A percentile compares a stretch with the other conserved stretches of the same genome.
These are phyloP conservation scores for Centropristis striata DNA, from an alignment of 2,113 vertebrate species.

Conservation along the genomic window DNA sequence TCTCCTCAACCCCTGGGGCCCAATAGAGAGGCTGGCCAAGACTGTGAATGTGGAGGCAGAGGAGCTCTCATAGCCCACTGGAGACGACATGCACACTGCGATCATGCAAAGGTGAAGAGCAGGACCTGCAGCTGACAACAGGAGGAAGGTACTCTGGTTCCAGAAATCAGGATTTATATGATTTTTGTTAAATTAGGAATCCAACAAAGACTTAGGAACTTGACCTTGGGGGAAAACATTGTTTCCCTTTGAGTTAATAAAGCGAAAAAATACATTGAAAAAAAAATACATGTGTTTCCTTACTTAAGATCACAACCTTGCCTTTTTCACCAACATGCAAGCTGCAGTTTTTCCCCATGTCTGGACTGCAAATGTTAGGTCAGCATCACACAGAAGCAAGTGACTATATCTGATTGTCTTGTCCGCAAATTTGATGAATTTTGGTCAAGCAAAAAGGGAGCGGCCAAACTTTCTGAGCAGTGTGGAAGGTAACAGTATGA, in stretches of 20 bases:
- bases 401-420: no score
- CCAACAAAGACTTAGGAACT: neutral
- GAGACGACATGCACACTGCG: conserved; percentile 60
- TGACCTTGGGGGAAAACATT: no score
- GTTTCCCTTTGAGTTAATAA: neutral
- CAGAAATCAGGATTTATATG: neutral
- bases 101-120: conserved; percentile 56
- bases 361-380: no score
- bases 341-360: neutral
- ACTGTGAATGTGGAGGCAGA: conserved; percentile 70
- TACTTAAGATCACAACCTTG: neutral
- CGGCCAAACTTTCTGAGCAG: no score
- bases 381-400: no score
- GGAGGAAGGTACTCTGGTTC: neutral
- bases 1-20: conserved; percentile 78
- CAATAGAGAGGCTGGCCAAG: conserved; percentile 77
- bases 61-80: conserved; percentile 66
- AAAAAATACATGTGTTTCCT: neutral
- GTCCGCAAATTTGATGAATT: no score
- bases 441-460: no score
- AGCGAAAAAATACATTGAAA: neutral
- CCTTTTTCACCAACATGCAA: neutral
- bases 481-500: no score
- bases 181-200: neutral
- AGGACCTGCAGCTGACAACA: conserved; percentile 10